Evolutionary conservation across 1,140 invertebrate species (phyloP).

Genomic region (Saccostrea cuccullata): DNA sequence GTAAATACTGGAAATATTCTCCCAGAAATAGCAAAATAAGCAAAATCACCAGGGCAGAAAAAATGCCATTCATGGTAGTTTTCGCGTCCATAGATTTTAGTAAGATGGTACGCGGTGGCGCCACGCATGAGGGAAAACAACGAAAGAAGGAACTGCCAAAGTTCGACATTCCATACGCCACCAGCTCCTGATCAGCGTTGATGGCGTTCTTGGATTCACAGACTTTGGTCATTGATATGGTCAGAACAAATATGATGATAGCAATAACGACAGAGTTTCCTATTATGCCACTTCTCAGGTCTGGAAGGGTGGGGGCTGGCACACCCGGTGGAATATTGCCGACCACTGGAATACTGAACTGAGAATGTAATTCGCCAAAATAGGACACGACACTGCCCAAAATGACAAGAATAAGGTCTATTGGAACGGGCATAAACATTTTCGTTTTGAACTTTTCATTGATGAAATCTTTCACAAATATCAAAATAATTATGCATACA

Average conservation of each 20-base stretch:
- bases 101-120: conserved; percentile 88
- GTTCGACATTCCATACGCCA: conserved; percentile 79
- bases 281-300: conserved; percentile 52
- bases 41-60: conserved; percentile 77
- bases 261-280: conserved; percentile 68
- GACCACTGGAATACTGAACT: conserved; percentile 76
- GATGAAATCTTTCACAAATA: conserved; percentile 88
- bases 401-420: conserved; percentile 87
- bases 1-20: conserved; percentile 74
- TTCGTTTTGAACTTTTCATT: conserved; percentile 86
- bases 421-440: conserved; percentile 87
- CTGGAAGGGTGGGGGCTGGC: conserved; percentile 59
- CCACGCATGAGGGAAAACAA: conserved; percentile 84
- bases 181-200: conserved; percentile 79
- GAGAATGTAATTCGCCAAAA: conserved; percentile 70
- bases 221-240: conserved; percentile 77
- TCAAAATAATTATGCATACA: conserved; percentile 85
- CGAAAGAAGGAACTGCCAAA: conserved; percentile 79
- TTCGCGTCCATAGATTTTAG: conserved; percentile 62
- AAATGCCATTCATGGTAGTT: conserved; percentile 70
- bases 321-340: conserved; percentile 78
- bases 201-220: conserved; percentile 75
- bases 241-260: conserved; percentile 73
- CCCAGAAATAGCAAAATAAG: conserved; percentile 79
- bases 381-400: conserved; percentile 76